These are phyloP conservation scores for Trissolcus brochymenae DNA, from an alignment of 2,888 invertebrate species.

Conservation along the genomic window DNA sequence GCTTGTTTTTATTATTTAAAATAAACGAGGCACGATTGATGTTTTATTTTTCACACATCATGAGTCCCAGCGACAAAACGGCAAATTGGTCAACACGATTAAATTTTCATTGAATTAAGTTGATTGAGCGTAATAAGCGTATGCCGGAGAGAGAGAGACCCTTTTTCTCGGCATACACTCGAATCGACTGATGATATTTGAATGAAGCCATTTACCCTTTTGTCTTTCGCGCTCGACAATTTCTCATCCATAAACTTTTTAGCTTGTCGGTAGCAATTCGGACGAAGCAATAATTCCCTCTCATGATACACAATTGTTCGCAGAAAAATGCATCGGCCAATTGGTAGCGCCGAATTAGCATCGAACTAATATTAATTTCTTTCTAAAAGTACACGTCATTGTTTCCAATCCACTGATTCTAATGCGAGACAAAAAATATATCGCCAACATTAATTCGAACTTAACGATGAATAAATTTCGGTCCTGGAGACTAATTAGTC, in stretches of 20 bases:
- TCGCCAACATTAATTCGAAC: neutral
- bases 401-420: neutral
- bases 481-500: neutral
- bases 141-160: conserved; percentile 31
- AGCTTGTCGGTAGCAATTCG: too few relatives aligned
- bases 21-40: too few relatives aligned
- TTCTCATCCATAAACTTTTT: conserved; percentile 18
- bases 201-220: conserved; percentile 48
- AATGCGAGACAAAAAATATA: neutral
- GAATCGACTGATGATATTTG: conserved; percentile 47
- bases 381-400: conserved; percentile 3
- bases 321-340: conserved; percentile 13
- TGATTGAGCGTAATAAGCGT: conserved; percentile 53
- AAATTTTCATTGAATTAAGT: conserved; percentile 51
- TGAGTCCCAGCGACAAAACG: conserved; percentile 14
- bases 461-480: neutral
- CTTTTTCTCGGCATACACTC: conserved; percentile 46
- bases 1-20: neutral
- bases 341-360: neutral
- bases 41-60: conserved; percentile 15
- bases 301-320: conserved; percentile 12
- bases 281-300: neutral
- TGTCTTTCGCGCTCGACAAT: conserved; percentile 32
- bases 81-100: conserved; percentile 40
- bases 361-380: neutral